A percentile compares a stretch with the other conserved stretches of the same genome.
Conservation (phyloP, 1,140 invertebrate species). For the Drosophila quadrilineata region DNA sequence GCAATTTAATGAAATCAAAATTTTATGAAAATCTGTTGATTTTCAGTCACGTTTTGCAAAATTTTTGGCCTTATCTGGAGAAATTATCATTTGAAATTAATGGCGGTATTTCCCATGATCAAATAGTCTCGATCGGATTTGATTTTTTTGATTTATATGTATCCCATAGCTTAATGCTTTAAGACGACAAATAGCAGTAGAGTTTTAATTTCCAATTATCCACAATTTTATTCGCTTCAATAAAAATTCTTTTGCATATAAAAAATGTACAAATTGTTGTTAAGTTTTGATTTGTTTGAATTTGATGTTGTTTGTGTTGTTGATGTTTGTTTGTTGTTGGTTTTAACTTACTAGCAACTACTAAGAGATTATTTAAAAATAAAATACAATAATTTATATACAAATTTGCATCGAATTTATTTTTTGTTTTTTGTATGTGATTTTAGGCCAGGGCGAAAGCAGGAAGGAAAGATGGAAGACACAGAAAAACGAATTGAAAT, state of each 20-base stretch:
- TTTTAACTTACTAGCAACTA: slow-evolving; percentile 73
- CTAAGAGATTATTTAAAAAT: slow-evolving; percentile 62
- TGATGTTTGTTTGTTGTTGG: slow-evolving; percentile 38
- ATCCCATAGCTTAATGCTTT: too few species aligned
- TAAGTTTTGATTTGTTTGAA: slow-evolving; percentile 15
- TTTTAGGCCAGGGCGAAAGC: slow-evolving; percentile 18
- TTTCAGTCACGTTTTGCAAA: too few species aligned
- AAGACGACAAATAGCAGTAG: too few species aligned
- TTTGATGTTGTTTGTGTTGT: slow-evolving; percentile 32
- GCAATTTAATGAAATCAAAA: too few species aligned
- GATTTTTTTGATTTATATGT: too few species aligned
- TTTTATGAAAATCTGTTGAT: too few species aligned
- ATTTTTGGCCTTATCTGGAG: too few species aligned
- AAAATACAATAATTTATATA: slow-evolving; percentile 76
- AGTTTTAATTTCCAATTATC: slow-evolving; percentile 65
- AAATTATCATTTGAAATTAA: too few species aligned
- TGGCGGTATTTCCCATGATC: too few species aligned
- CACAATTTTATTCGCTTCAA: slow-evolving; percentile 78
- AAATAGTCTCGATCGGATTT: too few species aligned
- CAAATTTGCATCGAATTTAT: slow-evolving; percentile 74
- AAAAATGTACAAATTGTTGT: slow-evolving; percentile 68
- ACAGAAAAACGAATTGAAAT: slow-evolving; percentile 46
- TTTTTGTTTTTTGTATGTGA: slow-evolving; percentile 60
- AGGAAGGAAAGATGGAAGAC: slow-evolving; percentile 29
- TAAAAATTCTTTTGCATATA: slow-evolving; percentile 59